A percentile compares a stretch with the other conserved stretches of the same genome.
Conservation (phyloP, 2,888 invertebrate genomes). For the Cephus pulcher region DNA sequence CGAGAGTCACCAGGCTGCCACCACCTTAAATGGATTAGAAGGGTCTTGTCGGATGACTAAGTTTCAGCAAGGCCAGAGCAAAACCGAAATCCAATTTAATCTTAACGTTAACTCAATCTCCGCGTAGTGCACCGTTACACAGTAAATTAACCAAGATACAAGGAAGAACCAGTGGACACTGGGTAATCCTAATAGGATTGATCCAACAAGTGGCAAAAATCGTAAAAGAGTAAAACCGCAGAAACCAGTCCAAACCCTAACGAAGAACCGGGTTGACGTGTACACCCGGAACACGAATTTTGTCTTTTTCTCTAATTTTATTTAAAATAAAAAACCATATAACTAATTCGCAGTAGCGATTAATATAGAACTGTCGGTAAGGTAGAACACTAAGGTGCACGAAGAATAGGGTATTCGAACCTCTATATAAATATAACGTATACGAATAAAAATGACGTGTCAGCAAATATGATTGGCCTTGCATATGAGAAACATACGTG, state of each 20-base stretch:
- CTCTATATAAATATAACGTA: too few species aligned
- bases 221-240: not conserved
- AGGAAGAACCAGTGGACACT: not conserved
- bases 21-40: constrained; percentile 55
- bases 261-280: too few species aligned
- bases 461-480: constrained; percentile 38
- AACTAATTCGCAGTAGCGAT: too few species aligned
- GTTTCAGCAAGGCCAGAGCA: constrained; percentile 54
- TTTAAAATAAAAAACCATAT: not conserved
- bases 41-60: constrained; percentile 62
- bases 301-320: too few species aligned
- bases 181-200: not conserved
- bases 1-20: constrained; percentile 4
- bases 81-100: constrained; percentile 59
- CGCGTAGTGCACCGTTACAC: constrained; percentile 57
- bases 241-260: not conserved
- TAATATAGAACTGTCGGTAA: too few species aligned
- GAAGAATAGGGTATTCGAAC: too few species aligned
- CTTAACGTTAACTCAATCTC: constrained; percentile 61
- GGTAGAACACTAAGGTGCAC: too few species aligned
- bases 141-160: constrained; percentile 51
- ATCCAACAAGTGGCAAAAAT: not conserved
- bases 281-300: too few species aligned
- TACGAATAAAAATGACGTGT: constrained; percentile 39
- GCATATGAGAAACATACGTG: not conserved